phyloP scores from a whole-genome alignment of 2,113 vertebrate genomes.

The Eretmochelys imbricata region DNA sequence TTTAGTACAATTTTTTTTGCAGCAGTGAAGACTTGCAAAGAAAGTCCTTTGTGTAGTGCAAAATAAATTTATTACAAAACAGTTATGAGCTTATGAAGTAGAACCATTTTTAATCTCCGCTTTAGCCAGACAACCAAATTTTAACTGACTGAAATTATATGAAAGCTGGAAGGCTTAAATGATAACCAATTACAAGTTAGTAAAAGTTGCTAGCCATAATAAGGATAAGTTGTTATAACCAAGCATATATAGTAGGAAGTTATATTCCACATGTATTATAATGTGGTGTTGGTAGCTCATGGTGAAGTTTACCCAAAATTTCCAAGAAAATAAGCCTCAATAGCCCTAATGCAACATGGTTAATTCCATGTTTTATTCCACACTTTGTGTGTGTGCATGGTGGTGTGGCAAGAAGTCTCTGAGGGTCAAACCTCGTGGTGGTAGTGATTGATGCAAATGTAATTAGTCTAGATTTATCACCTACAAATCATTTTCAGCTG shows the following conservation, averaged over 20 bases:
- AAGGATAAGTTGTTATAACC: background rate
- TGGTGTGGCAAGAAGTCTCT: background rate
- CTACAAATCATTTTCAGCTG: too few relatives aligned
- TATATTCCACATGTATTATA: background rate
- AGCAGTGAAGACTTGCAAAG: fast-evolving
- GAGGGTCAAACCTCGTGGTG: background rate
- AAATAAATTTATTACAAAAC: background rate
- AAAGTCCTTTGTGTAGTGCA: background rate
- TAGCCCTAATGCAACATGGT: background rate
- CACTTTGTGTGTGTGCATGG: background rate
- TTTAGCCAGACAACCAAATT: background rate
- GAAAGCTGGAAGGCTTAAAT: background rate
- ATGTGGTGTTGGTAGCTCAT: background rate
- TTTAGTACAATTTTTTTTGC: background rate
- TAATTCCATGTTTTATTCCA: background rate
- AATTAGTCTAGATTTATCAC: too few relatives aligned
- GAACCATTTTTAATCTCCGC: background rate
- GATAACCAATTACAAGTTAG: background rate
- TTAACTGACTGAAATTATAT: background rate
- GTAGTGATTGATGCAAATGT: too few relatives aligned
- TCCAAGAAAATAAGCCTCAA: background rate
- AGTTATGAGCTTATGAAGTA: fast-evolving
- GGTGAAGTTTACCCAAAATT: background rate
- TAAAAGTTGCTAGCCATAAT: background rate
- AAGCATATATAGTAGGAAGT: background rate